Evolutionary conservation across 2,797 vertebrate genomes (phyloP), one percentile per base, ranked within the genome.

Genomic region (Bovichtus diacanthus): DNA sequence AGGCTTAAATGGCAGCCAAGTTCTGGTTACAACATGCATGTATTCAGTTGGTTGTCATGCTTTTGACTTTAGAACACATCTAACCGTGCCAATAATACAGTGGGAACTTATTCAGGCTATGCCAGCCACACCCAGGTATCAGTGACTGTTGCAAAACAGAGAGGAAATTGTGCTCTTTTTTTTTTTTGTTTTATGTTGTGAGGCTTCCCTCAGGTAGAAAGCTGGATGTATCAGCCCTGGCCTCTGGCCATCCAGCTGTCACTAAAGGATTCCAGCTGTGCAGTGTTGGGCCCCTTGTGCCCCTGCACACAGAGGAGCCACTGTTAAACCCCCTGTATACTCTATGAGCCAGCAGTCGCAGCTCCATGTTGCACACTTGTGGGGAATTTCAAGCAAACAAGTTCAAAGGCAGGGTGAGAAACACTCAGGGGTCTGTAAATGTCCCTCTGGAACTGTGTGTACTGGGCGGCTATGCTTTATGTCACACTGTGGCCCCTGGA

Each of bases 241-340:
- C 87, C 86, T 74, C 66, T 62, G 71, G 87, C 81, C 78, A 61
- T 91, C 84, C 86, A 90, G 88, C 90, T 92, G 89, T 90, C 88
- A 81, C 78, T 92, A 93, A 93, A 92, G 84, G 85, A 85, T 91
- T 93, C 91, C 93, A 94, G 92, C 92, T 94, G 94, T 92, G 92
- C 79, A 0, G 67, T 38, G 41, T 46, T 70, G 84, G 80, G 58
- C 82, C 78, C 78, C 58, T 74, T 77, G 81, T 74, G 76, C 77
- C 72, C 78, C 55, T 39, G 73, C 70, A 72, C 81, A 95, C 94
- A 94, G 91, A 91, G 85, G 83, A 88, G 68, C 87, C 89, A 87
- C 90, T 95, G 93, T 95, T 93, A 54, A 16, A 76, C 31, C 59
- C n/a, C 66, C 74, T 1, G 5, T 62, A 70, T 55, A 31, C 64